Base-by-base conservation (phyloP, 2,113 vertebrate species). In the Centrocercus urophasianus region DNA sequence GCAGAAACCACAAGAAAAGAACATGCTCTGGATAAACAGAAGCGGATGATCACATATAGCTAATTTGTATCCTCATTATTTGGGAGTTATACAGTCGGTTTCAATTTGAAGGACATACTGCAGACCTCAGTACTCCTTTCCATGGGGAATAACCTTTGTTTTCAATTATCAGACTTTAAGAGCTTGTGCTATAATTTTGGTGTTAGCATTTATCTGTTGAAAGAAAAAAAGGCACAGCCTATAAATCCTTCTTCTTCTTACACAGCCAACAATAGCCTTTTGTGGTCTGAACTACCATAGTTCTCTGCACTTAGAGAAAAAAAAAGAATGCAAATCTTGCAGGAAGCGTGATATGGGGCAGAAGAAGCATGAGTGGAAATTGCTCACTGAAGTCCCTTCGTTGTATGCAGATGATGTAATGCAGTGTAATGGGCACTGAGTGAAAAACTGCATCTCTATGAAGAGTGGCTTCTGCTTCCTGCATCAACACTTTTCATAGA, bases 41-140 rank as follows among this genome's bases (percentile, higher is more conserved):
- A 95, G 64, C 2, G 5, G 74, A 88, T 89, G 93, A 98, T 97
- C 93, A 93, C 83, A 97, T 86, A 73, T 25, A 82, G 78, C 91
- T 96, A 92, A 96, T 97, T 97, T 96, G 90, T 96, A 95, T 71
- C 38, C 65, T 32, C 85, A 92, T 95, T 96, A 93, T 91, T 95
- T 96, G 83, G 69, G 65, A 94, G 78, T 96, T 93, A 88, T 21
- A 48, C 48, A 86, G 85, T 96, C 67, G 4, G 82, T 93, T 97
- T 96, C 85, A 93, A 93, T 97, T 97, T 96, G 69, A 90, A 97
- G 93, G 89, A 96, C 48, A 85, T 57, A 73, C 91, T 96, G 65
- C 96, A 97, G 95, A 96, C 91, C 85, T 93, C 57, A 69, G 45
- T 90, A 80, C 40, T 61, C 74, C 65, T 88, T 82, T 7, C 85